phyloP scores from a whole-genome alignment of 2,888 invertebrate genomes.

The Congeria kusceri region DNA sequence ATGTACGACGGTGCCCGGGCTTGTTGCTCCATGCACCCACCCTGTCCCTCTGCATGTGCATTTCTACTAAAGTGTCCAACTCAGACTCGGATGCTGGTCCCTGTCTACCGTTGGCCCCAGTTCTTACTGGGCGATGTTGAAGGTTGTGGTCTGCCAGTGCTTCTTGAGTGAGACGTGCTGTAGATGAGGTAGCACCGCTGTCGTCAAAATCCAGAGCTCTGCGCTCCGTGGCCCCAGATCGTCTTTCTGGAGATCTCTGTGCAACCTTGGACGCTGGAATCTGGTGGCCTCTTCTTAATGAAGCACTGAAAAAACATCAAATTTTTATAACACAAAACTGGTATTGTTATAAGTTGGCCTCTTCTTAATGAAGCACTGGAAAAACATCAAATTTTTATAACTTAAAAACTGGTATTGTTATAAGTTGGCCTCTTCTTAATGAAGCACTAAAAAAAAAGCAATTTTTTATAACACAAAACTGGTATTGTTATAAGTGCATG shows the following conservation, averaged over 20 bases:
- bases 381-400: too few relatives aligned
- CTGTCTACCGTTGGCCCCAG: slow-evolving; percentile 32
- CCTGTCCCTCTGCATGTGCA: slow-evolving; percentile 26
- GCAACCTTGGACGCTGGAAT: not conserved
- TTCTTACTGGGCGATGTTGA: slow-evolving; percentile 31
- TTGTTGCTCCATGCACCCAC: not conserved
- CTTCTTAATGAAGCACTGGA: too few relatives aligned
- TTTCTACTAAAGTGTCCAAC: slow-evolving; percentile 57
- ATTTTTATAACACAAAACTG: too few relatives aligned
- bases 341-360: too few relatives aligned
- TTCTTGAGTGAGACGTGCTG: slow-evolving; percentile 55
- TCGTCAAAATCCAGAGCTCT: slow-evolving; percentile 38
- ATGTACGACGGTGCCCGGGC: slow-evolving; percentile 32
- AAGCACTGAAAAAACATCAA: not conserved
- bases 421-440: too few relatives aligned
- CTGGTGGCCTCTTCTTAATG: slow-evolving; percentile 13
- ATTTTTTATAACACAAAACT: too few relatives aligned
- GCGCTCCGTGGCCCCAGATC: slow-evolving; percentile 42
- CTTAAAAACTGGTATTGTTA: too few relatives aligned
- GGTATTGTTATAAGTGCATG: too few relatives aligned
- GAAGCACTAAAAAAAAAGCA: too few relatives aligned
- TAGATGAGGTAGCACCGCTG: slow-evolving; percentile 24
- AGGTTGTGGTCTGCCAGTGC: slow-evolving; percentile 63
- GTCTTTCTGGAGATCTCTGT: slow-evolving; percentile 46
- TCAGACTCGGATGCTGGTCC: slow-evolving; percentile 61